Evolutionary conservation across 2,113 vertebrate species (phyloP).

Genomic region (Accipiter cooperii): DNA sequence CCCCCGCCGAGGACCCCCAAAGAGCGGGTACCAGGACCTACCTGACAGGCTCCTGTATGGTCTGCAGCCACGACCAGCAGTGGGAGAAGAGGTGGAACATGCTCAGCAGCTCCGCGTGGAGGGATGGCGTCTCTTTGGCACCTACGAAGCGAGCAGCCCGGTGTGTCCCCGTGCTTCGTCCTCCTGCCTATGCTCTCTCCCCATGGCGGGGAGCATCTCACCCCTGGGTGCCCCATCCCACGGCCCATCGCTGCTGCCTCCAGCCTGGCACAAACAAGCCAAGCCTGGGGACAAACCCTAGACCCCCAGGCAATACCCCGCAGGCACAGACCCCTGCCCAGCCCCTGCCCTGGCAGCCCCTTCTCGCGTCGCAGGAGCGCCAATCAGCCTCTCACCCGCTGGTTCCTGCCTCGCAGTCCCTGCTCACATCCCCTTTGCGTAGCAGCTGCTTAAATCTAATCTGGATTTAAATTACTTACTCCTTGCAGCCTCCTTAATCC

Average conservation of each 20-base stretch:
- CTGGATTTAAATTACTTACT: constrained; percentile 70
- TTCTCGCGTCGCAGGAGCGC: neutral
- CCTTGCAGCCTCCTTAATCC: constrained; percentile 44
- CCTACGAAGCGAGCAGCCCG: neutral
- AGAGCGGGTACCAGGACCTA: neutral
- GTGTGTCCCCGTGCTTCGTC: fast-evolving
- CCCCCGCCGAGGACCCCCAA: fast-evolving
- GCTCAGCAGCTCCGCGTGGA: constrained; percentile 40
- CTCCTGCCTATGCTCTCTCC: neutral
- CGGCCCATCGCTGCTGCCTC: neutral
- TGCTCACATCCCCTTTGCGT: neutral
- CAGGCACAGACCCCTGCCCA: fast-evolving
- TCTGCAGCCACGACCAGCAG: constrained; percentile 85
- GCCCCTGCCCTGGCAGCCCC: neutral
- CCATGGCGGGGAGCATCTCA: neutral
- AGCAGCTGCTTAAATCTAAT: constrained; percentile 66
- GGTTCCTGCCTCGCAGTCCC: fast-evolving
- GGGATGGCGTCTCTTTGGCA: neutral
- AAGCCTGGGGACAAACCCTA: neutral
- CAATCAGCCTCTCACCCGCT: neutral
- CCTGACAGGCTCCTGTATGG: constrained; percentile 84
- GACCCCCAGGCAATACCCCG: neutral
- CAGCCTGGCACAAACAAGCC: fast-evolving
- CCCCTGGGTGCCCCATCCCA: fast-evolving
- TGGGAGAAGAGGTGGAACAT: constrained; percentile 89